A percentile compares a stretch with the other conserved stretches of the same genome.
phyloP scores from a whole-genome alignment of 2,888 invertebrate species.

The Congeria kusceri region DNA sequence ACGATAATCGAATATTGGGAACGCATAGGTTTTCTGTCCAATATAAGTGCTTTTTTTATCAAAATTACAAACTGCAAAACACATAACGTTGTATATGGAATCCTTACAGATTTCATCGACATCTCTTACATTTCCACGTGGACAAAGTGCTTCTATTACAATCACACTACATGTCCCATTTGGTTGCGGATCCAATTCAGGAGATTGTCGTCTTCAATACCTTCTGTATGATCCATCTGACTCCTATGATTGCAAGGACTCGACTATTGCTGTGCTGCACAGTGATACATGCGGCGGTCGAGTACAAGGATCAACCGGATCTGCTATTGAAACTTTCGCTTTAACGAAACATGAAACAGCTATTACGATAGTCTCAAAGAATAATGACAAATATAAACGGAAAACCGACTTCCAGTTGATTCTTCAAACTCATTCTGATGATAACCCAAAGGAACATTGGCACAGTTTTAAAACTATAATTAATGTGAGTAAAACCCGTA shows the following conservation, averaged over 20 bases:
- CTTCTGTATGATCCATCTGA: slow-evolving; percentile 24
- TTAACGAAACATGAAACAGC: not conserved
- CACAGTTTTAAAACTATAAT: slow-evolving; percentile 1
- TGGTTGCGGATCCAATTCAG: slow-evolving; percentile 10
- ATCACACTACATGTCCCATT: slow-evolving; percentile 24
- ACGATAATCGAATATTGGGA: too few relatives aligned
- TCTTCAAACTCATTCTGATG: slow-evolving; percentile 3
- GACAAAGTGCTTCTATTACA: slow-evolving; percentile 2
- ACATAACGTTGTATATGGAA: too few relatives aligned
- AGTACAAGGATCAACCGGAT: not conserved
- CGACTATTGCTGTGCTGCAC: slow-evolving; percentile 14
- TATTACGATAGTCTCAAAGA: slow-evolving; percentile 29
- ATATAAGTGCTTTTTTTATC: too few relatives aligned
- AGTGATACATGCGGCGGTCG: slow-evolving; percentile 21
- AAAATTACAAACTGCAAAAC: too few relatives aligned
- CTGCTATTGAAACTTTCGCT: not conserved
- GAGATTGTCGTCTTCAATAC: slow-evolving; percentile 15
- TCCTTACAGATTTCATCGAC: slow-evolving; percentile 7
- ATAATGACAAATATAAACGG: slow-evolving; percentile 28
- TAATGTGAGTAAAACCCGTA: not conserved
- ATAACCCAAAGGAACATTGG: slow-evolving; percentile 11
- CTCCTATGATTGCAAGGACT: slow-evolving; percentile 18
- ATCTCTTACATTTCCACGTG: slow-evolving; percentile 6
- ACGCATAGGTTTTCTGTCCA: too few relatives aligned
- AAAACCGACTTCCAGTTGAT: slow-evolving; percentile 5